Evolutionary conservation across 2,888 invertebrate genomes (phyloP).

Genomic region (Hecatera dysodea): DNA sequence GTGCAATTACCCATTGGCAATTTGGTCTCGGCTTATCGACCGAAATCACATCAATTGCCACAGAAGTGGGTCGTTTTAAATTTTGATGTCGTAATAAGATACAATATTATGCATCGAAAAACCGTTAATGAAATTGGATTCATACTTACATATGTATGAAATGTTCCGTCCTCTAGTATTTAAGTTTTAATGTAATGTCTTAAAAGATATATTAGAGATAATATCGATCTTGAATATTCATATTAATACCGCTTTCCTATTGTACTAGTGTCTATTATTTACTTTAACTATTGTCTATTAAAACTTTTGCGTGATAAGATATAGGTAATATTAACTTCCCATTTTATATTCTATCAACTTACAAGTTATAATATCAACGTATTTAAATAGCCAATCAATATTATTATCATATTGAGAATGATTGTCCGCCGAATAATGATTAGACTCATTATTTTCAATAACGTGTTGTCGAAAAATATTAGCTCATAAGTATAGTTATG

Average conservation of each 20-base stretch:
- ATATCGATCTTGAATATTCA: conserved; percentile 38
- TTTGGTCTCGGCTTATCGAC: conserved; percentile 82
- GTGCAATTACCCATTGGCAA: conserved; percentile 86
- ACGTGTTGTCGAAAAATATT: conserved; percentile 88
- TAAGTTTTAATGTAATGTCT: background rate
- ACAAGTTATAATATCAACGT: conserved; percentile 45
- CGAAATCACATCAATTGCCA: conserved; percentile 67
- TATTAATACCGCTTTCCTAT: conserved; percentile 6
- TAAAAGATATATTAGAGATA: background rate
- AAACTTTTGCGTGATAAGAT: conserved; percentile 20
- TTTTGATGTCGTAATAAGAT: conserved; percentile 58
- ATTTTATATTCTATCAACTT: conserved; percentile 29
- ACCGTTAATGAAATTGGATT: conserved; percentile 34
- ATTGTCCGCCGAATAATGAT: conserved; percentile 64
- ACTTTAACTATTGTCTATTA: conserved; percentile 1
- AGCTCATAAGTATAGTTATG: conserved; percentile 89
- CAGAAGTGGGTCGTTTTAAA: conserved; percentile 64
- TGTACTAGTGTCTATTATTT: conserved; percentile 6
- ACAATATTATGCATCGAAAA: conserved; percentile 51
- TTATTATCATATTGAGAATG: conserved; percentile 63
- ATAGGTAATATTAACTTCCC: conserved; percentile 4
- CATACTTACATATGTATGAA: conserved; percentile 1
- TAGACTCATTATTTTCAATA: conserved; percentile 85
- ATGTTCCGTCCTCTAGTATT: background rate
- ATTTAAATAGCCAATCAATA: conserved; percentile 69